phyloP scores from a whole-genome alignment of 2,888 invertebrate genomes.

The Oscheius sp. region DNA sequence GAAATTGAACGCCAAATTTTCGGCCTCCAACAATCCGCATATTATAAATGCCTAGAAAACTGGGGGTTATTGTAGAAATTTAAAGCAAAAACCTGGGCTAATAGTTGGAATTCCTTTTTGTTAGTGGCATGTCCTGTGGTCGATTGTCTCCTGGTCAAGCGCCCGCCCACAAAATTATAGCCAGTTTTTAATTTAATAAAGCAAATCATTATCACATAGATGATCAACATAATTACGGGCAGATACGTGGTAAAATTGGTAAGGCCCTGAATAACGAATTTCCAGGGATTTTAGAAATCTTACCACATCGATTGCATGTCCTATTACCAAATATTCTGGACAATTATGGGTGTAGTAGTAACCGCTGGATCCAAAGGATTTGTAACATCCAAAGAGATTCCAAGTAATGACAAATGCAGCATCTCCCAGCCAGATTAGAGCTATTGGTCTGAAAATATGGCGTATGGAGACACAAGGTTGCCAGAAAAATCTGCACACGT shows the following conservation, averaged over 20 bases:
- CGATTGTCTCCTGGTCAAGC: background rate
- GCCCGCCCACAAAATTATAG: background rate
- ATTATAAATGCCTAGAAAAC: slow-evolving; percentile 7
- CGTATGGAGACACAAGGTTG: too few species aligned
- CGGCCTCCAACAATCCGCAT: slow-evolving; percentile 7
- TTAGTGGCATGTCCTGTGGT: background rate
- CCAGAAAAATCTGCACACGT: too few species aligned
- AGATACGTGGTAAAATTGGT: background rate
- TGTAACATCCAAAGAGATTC: slow-evolving; percentile 5
- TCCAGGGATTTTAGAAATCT: too few species aligned
- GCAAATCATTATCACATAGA: slow-evolving; percentile 6
- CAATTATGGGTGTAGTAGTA: slow-evolving; percentile 5
- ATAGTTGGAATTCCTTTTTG: slow-evolving; percentile 14
- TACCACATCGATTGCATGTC: too few species aligned
- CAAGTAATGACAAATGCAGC: background rate
- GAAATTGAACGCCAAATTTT: background rate
- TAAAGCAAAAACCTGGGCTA: background rate
- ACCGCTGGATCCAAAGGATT: background rate
- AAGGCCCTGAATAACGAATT: too few species aligned
- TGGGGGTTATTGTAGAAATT: background rate
- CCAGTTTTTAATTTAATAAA: slow-evolving; percentile 1
- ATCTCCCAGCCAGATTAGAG: background rate
- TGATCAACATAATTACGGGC: background rate
- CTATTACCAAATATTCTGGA: background rate
- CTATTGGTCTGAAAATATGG: slow-evolving; percentile 8